Base-by-base conservation (phyloP, 2,888 invertebrate genomes). In the Apamea sordens region DNA sequence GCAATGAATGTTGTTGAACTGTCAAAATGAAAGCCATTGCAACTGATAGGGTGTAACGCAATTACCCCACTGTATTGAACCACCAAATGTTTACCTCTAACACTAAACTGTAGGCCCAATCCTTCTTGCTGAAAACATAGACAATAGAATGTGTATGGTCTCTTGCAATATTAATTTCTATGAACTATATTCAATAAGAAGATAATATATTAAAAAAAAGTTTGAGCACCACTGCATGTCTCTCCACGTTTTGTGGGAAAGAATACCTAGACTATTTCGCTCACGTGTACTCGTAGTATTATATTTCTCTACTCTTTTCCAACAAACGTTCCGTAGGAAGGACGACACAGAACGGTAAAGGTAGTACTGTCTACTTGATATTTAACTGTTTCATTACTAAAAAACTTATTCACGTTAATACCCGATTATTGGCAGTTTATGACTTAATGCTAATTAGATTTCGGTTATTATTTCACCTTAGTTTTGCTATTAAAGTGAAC, bases 241-340 rank as follows among this genome's bases (percentile, higher is more conserved):
- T 71, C 59, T 65, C 76, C 91, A 91, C 92, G 92, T 92, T 93
- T 89, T 86, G 28, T 79, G 73, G 73, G 77, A 85, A 88, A 80
- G 80, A 77, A 77, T 79, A 76, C 63, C 75, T 76, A 64, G 70
- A 68, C 32, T 18, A 28, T n/a, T 28, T 7, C 61, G 77, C 82
- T 92, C 94, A 94, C 94, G 93, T 93, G 91, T n/a, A n/a, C n/a
- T n/a, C n/a, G n/a, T 84, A 87, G 28, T 65, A n/a, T 86, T 92
- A 88, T 82, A 88, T 88, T 87, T 86, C 47, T 79, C 10, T 28
- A 41, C 13, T n/a, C 18, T 59, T 24, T 41, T n/a, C 36, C 32
- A 63, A 47, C 44, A 68, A 47, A 64, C 36, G 70, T 32, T 63
- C 6, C 18, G 24, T 61, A 28, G 56, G 2, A 47, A 61, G 56